These are phyloP conservation scores for Erebia ligea DNA, from an alignment of 2,888 invertebrate genomes.

Conservation along the genomic window DNA sequence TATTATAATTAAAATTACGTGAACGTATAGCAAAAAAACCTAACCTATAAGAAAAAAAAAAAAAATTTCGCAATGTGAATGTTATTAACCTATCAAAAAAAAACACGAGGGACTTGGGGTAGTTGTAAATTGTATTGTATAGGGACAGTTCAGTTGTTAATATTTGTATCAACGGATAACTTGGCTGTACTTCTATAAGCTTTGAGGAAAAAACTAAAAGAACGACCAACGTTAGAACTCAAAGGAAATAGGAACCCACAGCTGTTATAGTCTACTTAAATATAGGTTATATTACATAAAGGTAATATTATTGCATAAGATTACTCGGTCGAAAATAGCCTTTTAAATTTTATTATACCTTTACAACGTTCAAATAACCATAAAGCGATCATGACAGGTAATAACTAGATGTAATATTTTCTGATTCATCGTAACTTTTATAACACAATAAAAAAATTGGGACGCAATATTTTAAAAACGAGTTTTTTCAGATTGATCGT, in stretches of 20 bases:
- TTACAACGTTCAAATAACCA: slow-evolving; percentile 75
- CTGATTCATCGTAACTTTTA: slow-evolving; percentile 80
- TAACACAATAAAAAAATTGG: slow-evolving; percentile 61
- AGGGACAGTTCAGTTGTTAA: no score
- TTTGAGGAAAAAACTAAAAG: no score
- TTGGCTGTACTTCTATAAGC: no score
- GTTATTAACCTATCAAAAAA: no score
- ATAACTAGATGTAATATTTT: slow-evolving; percentile 74
- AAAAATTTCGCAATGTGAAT: no score
- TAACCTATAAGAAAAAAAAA: no score
- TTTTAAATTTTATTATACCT: slow-evolving; percentile 72
- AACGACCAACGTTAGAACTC: neutral
- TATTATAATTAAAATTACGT: no score
- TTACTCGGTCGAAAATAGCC: slow-evolving; percentile 51
- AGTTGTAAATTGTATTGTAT: no score
- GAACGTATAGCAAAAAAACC: no score
- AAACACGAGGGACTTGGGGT: no score
- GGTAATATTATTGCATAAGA: slow-evolving; percentile 24
- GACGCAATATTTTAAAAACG: slow-evolving; percentile 11
- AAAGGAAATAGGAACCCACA: neutral
- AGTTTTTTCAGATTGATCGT: slow-evolving; percentile 8
- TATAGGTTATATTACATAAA: no score
- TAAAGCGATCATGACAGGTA: slow-evolving; percentile 74
- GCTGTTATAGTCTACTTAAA: slow-evolving; percentile 24
- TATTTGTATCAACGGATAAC: no score